Conservation (phyloP, 1,140 invertebrate genomes). For the Drosophila tsacasi region DNA sequence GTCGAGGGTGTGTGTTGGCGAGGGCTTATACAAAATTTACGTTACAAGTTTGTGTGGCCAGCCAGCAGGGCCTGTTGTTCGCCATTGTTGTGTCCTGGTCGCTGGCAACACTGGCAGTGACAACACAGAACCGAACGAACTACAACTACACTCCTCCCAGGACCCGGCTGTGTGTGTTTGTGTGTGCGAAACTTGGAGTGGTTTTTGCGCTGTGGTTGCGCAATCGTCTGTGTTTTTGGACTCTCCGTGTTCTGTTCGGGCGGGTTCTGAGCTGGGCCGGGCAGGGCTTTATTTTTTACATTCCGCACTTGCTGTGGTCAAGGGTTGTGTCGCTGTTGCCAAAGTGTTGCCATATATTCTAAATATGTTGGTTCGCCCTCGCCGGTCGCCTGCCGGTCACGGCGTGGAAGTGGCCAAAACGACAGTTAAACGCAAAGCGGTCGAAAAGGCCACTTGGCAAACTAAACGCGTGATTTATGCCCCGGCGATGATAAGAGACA, state of each 20-base stretch:
- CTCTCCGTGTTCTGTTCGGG: conserved; percentile 22
- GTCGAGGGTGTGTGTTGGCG: conserved; percentile 42
- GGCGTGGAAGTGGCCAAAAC: conserved; percentile 53
- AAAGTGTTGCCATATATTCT: conserved; percentile 84
- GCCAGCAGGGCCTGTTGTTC: conserved; percentile 21
- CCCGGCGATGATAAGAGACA: conserved; percentile 59
- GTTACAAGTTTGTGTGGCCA: conserved; percentile 57
- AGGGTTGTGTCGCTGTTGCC: conserved; percentile 76
- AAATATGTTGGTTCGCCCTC: conserved; percentile 73
- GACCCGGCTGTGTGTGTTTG: conserved; percentile 30
- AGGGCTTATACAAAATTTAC: conserved; percentile 67
- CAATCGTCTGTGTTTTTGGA: conserved; percentile 70
- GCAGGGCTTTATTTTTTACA: conserved; percentile 41
- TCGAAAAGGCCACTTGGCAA: conserved; percentile 68
- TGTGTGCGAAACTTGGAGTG: conserved; percentile 71
- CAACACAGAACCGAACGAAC: conserved; percentile 60
- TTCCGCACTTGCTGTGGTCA: conserved; percentile 70
- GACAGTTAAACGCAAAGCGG: conserved; percentile 60
- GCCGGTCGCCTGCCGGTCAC: conserved; percentile 17
- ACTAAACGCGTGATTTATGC: conserved; percentile 73
- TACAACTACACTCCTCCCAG: conserved; percentile 36
- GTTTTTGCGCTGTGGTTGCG: conserved; percentile 78
- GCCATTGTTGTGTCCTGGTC: conserved; percentile 46
- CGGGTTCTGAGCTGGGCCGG: conserved; percentile 20
- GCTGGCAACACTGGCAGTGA: conserved; percentile 71